Base-by-base conservation (phyloP, 2,888 invertebrate genomes). In the Polyommatus iphigenia region DNA sequence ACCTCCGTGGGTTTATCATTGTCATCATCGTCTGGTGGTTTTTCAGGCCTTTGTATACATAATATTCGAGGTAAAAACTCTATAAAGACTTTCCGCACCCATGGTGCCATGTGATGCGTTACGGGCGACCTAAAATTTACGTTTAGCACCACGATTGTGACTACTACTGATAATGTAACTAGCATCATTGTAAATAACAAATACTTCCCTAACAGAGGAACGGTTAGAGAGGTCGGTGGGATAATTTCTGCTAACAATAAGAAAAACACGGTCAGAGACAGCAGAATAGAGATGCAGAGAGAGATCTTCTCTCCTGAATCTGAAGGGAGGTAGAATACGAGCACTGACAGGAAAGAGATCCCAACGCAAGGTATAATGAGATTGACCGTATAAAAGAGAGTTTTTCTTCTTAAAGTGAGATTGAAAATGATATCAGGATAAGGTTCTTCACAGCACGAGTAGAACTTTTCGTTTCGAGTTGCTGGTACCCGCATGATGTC, bases 261-360 rank as follows among this genome's bases (percentile, higher is more conserved):
- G 95, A 98, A 98, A 95, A 98, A 98, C 95, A 98, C 98, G 87
- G 98, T 98, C 87, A 98, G 95, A 83, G 98, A 98, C 78, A 98
- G 96, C 81, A 98, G 95, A 89, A 98, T 98, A 82, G 98, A 98
- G 87, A 98, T 98, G 91, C 99, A 99, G 82, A 99, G 96, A 81
- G 99, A 99, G 85, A 99, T 98, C 92, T 99, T 99, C 93, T 99
- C 99, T 83, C 99, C 99, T 77, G 98, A 98, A 93, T 99, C 99
- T 82, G 98, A 98, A 80, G 99, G 99, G 85, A 99, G 95, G 92
- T 99, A 99, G 94, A 99, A 99, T 81, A 99, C 99, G 81, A 99
- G 95, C 80, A 99, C 98, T 83, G 99, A 99, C 81, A 99, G 96
- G 91, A 99, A 98, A 80, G 98, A 98, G 88, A 99, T 99, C 82